Evolutionary conservation across 2,113 vertebrate species (phyloP), one percentile per base, ranked within the genome.

Genomic region (Tupaia chinensis): DNA sequence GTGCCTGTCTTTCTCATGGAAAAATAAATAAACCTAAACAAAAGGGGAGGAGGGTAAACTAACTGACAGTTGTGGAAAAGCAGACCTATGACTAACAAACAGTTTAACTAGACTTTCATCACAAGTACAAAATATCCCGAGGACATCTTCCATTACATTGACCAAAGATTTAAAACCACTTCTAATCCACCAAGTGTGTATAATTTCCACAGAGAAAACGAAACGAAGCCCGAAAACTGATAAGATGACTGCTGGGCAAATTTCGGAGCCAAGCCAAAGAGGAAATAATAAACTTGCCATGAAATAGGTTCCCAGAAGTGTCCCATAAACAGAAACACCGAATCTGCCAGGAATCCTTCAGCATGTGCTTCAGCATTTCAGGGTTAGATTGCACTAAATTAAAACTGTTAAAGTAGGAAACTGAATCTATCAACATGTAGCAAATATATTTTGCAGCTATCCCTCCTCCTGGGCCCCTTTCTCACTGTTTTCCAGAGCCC

Each of bases 141-240:
- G 27, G 53, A 78, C 32, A 44, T 17, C 65, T 89, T 80, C 34
- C 56, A 89, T 53, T 58, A 72, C 22, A 10, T 60, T 68, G 58
- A 86, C 27, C 44, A 68, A 94, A 73, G 29, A 92, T 63, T 32
- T 68, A 94, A 65, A 94, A 82, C 68, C 68, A 84, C 29, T 76
- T 85, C 54, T 68, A 44, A 66, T 34, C 56, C 19, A 96, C 25
- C 2, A 54, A 56, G 61, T 44, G 53, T 68, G 1, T 23, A 86
- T 66, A 81, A 93, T 80, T 77, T 72, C 88, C 74, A 89, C 11
- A 53, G 66, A 88, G 78, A 80, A 93, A 93, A 80, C 11, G 79
- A 93, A 86, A 89, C 11, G 53, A 73, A 86, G 77, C 23, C 79
- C 81, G 66, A 91, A 81, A 89, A 86, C 58, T 22, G 17, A 91